phyloP scores from a whole-genome alignment of 2,888 invertebrate genomes.

The Spisula solida region DNA sequence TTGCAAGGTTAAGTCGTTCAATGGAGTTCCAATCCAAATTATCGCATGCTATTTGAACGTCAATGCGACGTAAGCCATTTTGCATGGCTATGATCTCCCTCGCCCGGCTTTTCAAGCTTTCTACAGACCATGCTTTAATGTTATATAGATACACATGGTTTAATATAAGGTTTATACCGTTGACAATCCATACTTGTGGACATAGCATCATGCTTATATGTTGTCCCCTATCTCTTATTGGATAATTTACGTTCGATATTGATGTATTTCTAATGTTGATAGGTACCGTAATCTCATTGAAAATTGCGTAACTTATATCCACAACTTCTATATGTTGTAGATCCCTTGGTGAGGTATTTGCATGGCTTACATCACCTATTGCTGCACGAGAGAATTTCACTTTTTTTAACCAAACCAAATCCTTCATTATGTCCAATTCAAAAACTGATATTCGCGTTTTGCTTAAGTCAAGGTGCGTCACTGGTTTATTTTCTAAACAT shows the following conservation, averaged over 20 bases:
- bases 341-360: background rate
- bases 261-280: background rate
- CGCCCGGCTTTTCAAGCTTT: background rate
- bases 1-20: background rate
- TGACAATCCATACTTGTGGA: background rate
- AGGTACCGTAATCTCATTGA: background rate
- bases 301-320: background rate
- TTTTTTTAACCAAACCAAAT: background rate
- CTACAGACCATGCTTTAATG: background rate
- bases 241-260: background rate
- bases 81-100: background rate
- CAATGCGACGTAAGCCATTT: background rate
- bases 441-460: background rate
- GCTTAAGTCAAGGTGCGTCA: conserved; percentile 5
- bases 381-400: background rate
- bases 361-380: background rate
- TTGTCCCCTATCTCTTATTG: background rate
- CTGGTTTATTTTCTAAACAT: background rate
- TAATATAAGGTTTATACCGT: too few relatives aligned
- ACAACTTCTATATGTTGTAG: background rate
- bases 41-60: background rate
- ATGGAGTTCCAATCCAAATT: background rate
- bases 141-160: background rate
- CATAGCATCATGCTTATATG: background rate
- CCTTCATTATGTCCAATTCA: background rate